A percentile compares a stretch with the other conserved stretches of the same genome.
Conservation (phyloP, 2,113 vertebrate species). For the Argyrosomus japonicus region DNA sequence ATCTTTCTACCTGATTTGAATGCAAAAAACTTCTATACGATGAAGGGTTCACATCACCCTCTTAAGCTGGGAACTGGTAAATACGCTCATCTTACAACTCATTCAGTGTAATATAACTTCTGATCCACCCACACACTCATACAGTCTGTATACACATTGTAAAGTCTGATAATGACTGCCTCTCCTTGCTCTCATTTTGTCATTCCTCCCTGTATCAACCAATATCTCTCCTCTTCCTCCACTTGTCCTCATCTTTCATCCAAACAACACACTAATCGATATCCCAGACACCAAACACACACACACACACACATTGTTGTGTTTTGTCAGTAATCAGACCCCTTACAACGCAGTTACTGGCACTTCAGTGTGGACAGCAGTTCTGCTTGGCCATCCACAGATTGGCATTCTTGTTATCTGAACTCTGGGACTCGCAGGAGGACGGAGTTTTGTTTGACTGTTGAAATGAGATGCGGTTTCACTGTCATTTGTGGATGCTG, state of each 20-base stretch:
- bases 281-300: neutral
- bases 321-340: slow-evolving; percentile 18
- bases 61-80: neutral
- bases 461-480: slow-evolving; percentile 36
- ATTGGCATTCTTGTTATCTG: slow-evolving; percentile 22
- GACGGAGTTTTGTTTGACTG: slow-evolving; percentile 12
- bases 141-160: neutral
- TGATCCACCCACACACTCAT: slow-evolving; percentile 7
- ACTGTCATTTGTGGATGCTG: slow-evolving; percentile 34
- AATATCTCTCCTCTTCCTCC: slow-evolving; percentile 5
- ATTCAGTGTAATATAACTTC: neutral
- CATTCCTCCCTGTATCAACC: slow-evolving; percentile 1
- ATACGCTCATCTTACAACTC: neutral
- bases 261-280: slow-evolving; percentile 7
- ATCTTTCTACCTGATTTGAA: neutral
- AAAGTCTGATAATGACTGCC: neutral
- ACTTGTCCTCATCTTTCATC: slow-evolving; percentile 15
- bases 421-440: neutral
- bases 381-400: slow-evolving; percentile 38
- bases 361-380: slow-evolving; percentile 9
- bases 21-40: neutral
- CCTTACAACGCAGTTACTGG: slow-evolving; percentile 7
- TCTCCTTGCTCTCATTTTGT: neutral
- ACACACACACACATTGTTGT: neutral
- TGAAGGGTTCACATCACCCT: neutral